Percentiles rank a stretch among this genome's conserved stretches.
These are phyloP conservation scores for Zaprionus lachaisei DNA, from an alignment of 1,140 invertebrate genomes.

Conservation along the genomic window DNA sequence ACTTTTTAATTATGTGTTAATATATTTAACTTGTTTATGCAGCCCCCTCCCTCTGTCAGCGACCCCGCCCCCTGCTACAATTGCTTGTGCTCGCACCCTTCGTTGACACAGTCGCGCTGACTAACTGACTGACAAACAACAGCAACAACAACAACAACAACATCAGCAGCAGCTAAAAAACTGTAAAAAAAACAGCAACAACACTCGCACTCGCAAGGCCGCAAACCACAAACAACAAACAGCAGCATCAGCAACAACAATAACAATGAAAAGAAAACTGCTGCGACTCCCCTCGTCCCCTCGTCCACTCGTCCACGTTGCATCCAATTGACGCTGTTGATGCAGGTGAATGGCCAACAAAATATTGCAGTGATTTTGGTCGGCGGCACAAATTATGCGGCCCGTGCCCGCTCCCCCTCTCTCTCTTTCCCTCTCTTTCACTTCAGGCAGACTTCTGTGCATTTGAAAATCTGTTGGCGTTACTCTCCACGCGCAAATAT, in stretches of 20 bases:
- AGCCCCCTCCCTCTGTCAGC: neutral
- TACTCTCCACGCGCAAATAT: conserved; percentile 70
- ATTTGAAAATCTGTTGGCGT: conserved; percentile 71
- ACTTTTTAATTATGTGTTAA: conserved; percentile 72
- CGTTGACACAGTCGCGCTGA: conserved; percentile 20
- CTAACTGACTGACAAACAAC: conserved; percentile 31
- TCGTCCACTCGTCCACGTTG: neutral
- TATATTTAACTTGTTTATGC: conserved; percentile 56
- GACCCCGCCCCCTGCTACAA: neutral
- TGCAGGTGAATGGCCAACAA: conserved; percentile 62
- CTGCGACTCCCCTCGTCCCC: neutral
- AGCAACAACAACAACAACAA: conserved; percentile 7
- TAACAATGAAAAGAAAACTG: conserved; percentile 33
- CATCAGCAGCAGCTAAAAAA: neutral
- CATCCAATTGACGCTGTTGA: conserved; percentile 18
- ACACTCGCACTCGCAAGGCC: conserved; percentile 12
- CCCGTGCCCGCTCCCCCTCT: neutral
- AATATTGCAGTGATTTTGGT: conserved; percentile 80
- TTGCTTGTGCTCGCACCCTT: neutral
- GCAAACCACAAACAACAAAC: conserved; percentile 27
- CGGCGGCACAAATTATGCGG: conserved; percentile 68
- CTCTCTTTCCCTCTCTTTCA: neutral
- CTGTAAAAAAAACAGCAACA: conserved; percentile 2
- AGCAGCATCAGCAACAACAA: conserved; percentile 23
- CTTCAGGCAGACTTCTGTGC: conserved; percentile 9